These are phyloP conservation scores for Leptoteleia sp. DNA, from an alignment of 1,140 invertebrate species.

Conservation along the genomic window DNA sequence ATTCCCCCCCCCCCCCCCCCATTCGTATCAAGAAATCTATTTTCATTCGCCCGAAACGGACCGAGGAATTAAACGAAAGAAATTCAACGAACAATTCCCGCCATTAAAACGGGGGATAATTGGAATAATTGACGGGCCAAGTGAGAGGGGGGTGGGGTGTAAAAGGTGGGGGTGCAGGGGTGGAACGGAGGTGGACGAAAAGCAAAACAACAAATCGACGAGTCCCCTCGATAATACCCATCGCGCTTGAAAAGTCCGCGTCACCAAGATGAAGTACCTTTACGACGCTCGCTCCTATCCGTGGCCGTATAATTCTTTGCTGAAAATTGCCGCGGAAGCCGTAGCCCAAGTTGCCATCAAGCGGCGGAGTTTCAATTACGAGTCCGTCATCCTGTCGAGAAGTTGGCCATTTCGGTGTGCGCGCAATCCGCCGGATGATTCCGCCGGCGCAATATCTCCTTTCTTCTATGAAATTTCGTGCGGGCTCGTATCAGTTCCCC, in stretches of 20 bases:
- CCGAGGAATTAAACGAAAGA: too few relatives aligned
- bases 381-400: conserved; percentile 59
- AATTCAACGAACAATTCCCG: too few relatives aligned
- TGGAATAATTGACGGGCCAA: too few relatives aligned
- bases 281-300: conserved; percentile 14
- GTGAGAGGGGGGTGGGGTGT: too few relatives aligned
- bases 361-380: conserved; percentile 62
- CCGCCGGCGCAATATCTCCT: conserved; percentile 48
- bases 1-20: too few relatives aligned
- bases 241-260: conserved; percentile 4
- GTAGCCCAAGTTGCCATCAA: conserved; percentile 46
- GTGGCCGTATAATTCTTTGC: conserved; percentile 46
- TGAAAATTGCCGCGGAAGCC: conserved; percentile 24
- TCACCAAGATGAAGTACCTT: conserved; percentile 24
- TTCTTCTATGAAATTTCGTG: conserved; percentile 33
- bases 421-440: conserved; percentile 31
- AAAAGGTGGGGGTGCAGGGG: too few relatives aligned
- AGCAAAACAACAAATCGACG: too few relatives aligned
- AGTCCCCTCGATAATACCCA: conserved; percentile 12
- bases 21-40: too few relatives aligned
- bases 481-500: conserved; percentile 51
- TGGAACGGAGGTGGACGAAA: too few relatives aligned
- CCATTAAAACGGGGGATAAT: too few relatives aligned
- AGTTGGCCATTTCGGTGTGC: conserved; percentile 46
- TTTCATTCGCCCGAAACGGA: too few relatives aligned